Evolutionary conservation across 1,140 invertebrate species (phyloP).

Genomic region (Plectrocnemia conspersa): DNA sequence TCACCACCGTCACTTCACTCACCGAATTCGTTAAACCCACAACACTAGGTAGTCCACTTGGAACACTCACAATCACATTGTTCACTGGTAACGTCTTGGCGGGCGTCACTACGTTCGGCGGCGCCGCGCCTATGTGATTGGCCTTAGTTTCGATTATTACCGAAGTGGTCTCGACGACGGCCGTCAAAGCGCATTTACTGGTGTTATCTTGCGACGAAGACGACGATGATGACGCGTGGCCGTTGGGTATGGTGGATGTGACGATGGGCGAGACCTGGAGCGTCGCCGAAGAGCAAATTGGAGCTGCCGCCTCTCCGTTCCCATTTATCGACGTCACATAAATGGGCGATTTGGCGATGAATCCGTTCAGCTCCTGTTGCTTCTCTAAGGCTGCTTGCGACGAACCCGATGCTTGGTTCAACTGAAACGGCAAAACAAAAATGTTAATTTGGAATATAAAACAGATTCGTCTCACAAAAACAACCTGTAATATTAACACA

Average conservation of each 20-base stretch:
- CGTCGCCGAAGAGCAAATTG: conserved; percentile 50
- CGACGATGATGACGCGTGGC: conserved; percentile 36
- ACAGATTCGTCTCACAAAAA: too few species aligned
- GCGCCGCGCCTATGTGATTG: not conserved
- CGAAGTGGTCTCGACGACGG: conserved; percentile 26
- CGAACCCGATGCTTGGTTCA: conserved; percentile 57
- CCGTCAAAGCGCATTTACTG: conserved; percentile 29
- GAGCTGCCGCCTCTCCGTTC: conserved; percentile 50
- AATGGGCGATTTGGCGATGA: conserved; percentile 68
- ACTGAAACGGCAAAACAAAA: conserved; percentile 52
- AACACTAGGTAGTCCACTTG: not conserved
- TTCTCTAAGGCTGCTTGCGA: conserved; percentile 44
- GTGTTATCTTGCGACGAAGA: too few species aligned
- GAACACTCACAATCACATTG: conserved; percentile 9
- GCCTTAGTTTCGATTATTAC: conserved; percentile 18
- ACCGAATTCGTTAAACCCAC: conserved; percentile 18
- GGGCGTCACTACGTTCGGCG: conserved; percentile 5
- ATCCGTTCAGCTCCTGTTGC: conserved; percentile 63
- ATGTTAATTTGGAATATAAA: too few species aligned
- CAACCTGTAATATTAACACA: too few species aligned
- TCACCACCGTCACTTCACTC: conserved; percentile 15
- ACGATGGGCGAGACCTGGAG: conserved; percentile 41
- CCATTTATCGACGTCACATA: conserved; percentile 73
- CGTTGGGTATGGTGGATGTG: conserved; percentile 26
- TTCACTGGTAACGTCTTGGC: conserved; percentile 4